A percentile compares a stretch with the other conserved stretches of the same genome.
These are phyloP conservation scores for Tetragonula clypearis DNA, from an alignment of 1,140 invertebrate genomes.

Conservation along the genomic window DNA sequence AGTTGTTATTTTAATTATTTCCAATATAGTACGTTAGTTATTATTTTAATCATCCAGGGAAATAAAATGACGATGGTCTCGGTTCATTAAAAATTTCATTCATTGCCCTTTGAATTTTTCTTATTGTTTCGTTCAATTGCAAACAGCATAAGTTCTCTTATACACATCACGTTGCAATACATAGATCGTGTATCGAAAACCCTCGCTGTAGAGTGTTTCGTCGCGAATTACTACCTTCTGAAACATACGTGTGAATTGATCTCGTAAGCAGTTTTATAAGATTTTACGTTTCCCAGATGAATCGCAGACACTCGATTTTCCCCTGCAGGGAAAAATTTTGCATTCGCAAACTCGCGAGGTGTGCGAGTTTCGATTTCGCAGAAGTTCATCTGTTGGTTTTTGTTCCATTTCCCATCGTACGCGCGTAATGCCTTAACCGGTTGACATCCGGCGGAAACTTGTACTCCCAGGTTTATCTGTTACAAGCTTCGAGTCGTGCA, in stretches of 20 bases:
- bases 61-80: too few relatives aligned
- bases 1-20: too few relatives aligned
- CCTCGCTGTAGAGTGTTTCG: neutral
- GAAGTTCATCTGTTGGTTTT: neutral
- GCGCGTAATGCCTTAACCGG: constrained; percentile 26
- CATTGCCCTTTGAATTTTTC: too few relatives aligned
- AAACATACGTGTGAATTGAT: neutral
- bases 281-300: neutral
- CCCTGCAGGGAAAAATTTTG: neutral
- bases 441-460: constrained; percentile 42
- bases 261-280: too few relatives aligned
- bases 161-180: neutral
- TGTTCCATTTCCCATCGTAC: neutral
- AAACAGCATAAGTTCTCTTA: too few relatives aligned
- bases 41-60: too few relatives aligned
- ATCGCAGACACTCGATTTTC: neutral
- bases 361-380: constrained; percentile 1
- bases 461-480: constrained; percentile 12
- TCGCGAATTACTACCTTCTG: neutral
- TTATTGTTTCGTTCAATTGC: too few relatives aligned
- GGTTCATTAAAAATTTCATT: too few relatives aligned
- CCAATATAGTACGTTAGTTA: too few relatives aligned
- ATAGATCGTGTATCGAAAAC: neutral
- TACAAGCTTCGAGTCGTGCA: neutral
- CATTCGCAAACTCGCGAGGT: neutral